These are phyloP conservation scores for Leuciscus idus DNA, from an alignment of 2,113 vertebrate genomes.

Conservation along the genomic window DNA sequence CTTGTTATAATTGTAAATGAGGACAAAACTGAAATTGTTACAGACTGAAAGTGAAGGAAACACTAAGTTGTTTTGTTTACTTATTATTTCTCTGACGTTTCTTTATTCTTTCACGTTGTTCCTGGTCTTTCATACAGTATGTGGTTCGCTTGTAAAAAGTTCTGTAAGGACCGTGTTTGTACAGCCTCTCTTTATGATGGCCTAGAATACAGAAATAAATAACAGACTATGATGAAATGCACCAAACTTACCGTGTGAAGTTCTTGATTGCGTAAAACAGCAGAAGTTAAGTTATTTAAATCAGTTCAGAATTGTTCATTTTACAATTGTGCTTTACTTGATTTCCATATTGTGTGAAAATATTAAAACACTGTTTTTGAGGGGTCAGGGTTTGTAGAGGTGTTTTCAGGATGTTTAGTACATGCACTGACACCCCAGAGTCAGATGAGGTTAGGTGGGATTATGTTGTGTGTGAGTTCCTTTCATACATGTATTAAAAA, in stretches of 20 bases:
- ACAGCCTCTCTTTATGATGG: constrained; percentile 44
- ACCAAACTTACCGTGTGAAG: background rate
- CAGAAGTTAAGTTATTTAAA: too few relatives aligned
- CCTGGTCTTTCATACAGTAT: constrained; percentile 32
- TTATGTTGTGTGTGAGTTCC: background rate
- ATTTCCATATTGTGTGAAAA: background rate
- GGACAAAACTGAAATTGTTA: background rate
- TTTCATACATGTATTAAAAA: background rate
- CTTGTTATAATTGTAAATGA: background rate
- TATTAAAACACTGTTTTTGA: background rate
- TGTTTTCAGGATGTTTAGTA: background rate
- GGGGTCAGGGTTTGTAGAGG: background rate
- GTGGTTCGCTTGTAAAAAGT: constrained; percentile 37
- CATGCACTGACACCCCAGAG: background rate
- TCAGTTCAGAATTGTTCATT: too few relatives aligned
- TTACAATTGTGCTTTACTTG: background rate
- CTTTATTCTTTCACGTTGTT: constrained; percentile 16
- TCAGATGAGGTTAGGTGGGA: background rate
- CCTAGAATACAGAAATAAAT: constrained; percentile 42
- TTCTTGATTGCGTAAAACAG: background rate
- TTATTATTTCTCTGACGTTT: background rate
- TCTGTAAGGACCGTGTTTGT: constrained; percentile 41
- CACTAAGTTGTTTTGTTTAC: background rate
- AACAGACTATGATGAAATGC: constrained; percentile 16
- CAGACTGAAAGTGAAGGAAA: background rate